Evolutionary conservation across 2,797 vertebrate genomes (phyloP).

Genomic region (Triplophysa bombifrons): DNA sequence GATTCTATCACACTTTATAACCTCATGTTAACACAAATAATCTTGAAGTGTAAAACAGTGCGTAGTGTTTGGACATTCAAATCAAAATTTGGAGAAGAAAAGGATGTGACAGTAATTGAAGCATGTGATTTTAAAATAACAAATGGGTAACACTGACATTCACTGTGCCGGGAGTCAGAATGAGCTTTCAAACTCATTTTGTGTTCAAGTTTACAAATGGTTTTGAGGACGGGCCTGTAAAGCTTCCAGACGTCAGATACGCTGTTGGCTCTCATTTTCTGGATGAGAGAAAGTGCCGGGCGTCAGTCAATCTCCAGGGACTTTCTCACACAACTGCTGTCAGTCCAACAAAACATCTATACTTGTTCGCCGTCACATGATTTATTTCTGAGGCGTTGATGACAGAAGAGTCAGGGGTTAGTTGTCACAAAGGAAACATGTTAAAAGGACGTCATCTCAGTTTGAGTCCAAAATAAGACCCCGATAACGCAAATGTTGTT

Average conservation of each 20-base stretch:
- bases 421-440: not conserved
- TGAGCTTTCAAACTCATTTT: slow-evolving; percentile 9
- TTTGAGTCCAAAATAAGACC: not conserved
- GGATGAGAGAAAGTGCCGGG: slow-evolving; percentile 43
- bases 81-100: not conserved
- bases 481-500: not conserved
- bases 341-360: slow-evolving; percentile 13
- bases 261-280: slow-evolving; percentile 43
- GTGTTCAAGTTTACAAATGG: slow-evolving; percentile 20
- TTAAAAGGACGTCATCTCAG: not conserved
- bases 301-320: slow-evolving; percentile 38
- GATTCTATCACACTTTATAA: not conserved
- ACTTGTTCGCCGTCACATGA: slow-evolving; percentile 25
- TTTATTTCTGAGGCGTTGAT: slow-evolving; percentile 28
- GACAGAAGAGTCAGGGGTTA: not conserved
- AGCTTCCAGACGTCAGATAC: slow-evolving; percentile 23
- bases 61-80: no score
- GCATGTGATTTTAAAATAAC: not conserved
- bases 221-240: slow-evolving; percentile 34
- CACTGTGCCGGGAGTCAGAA: not conserved
- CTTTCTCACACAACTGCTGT: slow-evolving; percentile 33
- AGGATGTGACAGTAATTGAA: not conserved
- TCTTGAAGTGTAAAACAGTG: no score
- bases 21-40: not conserved
- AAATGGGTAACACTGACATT: not conserved